Percentiles rank a stretch among this genome's conserved stretches.
phyloP scores from a whole-genome alignment of 2,888 invertebrate genomes.

The Nemapogon koenigi region DNA sequence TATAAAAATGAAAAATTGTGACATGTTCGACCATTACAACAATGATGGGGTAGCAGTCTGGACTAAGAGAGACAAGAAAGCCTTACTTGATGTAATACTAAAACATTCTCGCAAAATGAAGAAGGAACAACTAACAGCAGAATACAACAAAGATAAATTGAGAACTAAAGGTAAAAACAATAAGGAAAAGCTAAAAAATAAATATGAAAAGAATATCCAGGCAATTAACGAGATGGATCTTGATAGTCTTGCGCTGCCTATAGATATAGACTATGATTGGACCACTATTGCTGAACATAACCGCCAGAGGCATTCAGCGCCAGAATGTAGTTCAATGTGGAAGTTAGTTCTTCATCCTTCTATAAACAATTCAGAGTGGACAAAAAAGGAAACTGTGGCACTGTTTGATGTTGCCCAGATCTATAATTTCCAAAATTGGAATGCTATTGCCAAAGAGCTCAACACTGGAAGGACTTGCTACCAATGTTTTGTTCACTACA shows the following conservation, averaged over 20 bases:
- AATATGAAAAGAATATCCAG: too few relatives aligned
- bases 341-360: slow-evolving; percentile 71
- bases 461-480: slow-evolving; percentile 68
- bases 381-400: slow-evolving; percentile 27
- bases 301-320: slow-evolving; percentile 63
- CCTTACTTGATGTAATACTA: slow-evolving; percentile 52
- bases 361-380: slow-evolving; percentile 60
- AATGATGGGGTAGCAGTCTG: slow-evolving; percentile 52
- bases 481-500: slow-evolving; percentile 73
- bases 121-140: slow-evolving; percentile 19
- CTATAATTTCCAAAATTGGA: slow-evolving; percentile 70
- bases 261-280: slow-evolving; percentile 68
- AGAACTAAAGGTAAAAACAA: slow-evolving; percentile 12
- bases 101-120: slow-evolving; percentile 31
- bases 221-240: slow-evolving; percentile 23
- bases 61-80: slow-evolving; percentile 65
- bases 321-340: slow-evolving; percentile 76
- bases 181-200: too few relatives aligned
- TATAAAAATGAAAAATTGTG: slow-evolving; percentile 31
- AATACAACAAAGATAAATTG: slow-evolving; percentile 13
- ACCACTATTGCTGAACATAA: slow-evolving; percentile 48
- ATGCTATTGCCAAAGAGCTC: slow-evolving; percentile 63
- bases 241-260: slow-evolving; percentile 32
- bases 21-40: slow-evolving; percentile 50
- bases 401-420: slow-evolving; percentile 30